phyloP scores from a whole-genome alignment of 92 coral and sea anemone species.

The Scolanthus callimorphus region DNA sequence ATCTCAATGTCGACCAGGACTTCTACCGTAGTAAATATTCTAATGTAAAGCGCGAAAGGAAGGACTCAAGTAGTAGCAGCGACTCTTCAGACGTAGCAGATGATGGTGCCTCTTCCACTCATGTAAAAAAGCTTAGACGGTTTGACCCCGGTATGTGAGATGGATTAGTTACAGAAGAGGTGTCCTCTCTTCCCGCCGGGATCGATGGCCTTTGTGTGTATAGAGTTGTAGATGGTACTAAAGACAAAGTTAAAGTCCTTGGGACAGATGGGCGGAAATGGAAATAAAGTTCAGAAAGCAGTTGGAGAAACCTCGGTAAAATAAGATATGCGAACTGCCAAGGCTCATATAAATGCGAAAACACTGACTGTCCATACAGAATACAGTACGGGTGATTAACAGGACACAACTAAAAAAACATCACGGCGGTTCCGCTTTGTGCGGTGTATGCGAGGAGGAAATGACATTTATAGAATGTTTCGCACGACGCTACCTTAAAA shows the following conservation, averaged over 20 bases:
- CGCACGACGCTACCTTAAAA: constrained; percentile 17
- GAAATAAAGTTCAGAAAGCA: constrained; percentile 14
- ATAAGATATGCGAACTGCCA: constrained; percentile 21
- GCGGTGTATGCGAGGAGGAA: constrained; percentile 17
- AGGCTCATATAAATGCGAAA: constrained; percentile 18
- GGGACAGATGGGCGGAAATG: constrained; percentile 27
- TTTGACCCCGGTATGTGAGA: no score
- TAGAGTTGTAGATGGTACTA: not conserved
- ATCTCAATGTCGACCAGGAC: no score
- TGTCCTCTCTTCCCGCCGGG: no score
- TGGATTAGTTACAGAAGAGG: no score
- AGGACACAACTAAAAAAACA: constrained; percentile 8
- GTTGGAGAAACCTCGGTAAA: constrained; percentile 7
- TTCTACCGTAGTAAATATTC: no score
- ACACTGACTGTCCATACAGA: constrained; percentile 14
- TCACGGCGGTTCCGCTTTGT: not conserved
- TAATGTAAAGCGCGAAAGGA: no score
- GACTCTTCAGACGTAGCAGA: no score
- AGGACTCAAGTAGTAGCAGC: no score
- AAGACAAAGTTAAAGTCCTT: not conserved
- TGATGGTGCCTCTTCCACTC: no score
- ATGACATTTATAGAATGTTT: constrained; percentile 10
- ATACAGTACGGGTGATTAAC: constrained; percentile 19
- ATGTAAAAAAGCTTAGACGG: no score
- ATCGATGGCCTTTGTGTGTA: no score